Evolutionary conservation across 2,888 invertebrate genomes (phyloP).

Genomic region (Ennomos erosarius): DNA sequence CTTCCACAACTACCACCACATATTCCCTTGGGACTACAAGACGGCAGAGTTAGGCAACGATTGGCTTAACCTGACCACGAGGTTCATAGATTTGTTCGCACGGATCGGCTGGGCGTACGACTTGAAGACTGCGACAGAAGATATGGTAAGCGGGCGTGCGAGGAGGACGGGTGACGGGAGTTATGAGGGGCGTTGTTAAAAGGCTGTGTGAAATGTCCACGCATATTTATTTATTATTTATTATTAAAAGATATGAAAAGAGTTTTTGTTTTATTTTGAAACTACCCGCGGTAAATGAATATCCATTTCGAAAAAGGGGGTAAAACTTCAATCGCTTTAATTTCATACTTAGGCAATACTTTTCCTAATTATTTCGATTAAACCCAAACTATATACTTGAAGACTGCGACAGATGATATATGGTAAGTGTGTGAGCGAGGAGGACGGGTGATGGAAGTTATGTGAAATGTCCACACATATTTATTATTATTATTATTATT

Average conservation of each 20-base stretch:
- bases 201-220: too few species aligned
- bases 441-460: slow-evolving; percentile 36
- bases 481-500: too few species aligned
- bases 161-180: slow-evolving; percentile 38
- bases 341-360: too few species aligned
- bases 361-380: too few species aligned
- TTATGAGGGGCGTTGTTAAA: not conserved
- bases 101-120: slow-evolving; percentile 50
- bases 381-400: too few species aligned
- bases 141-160: slow-evolving; percentile 24
- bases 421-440: slow-evolving; percentile 17
- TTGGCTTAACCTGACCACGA: slow-evolving; percentile 44
- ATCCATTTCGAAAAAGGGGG: too few species aligned
- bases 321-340: too few species aligned
- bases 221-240: too few species aligned
- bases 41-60: slow-evolving; percentile 54
- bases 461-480: too few species aligned
- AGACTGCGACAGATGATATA: slow-evolving; percentile 35
- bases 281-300: too few species aligned
- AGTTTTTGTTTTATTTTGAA: not conserved
- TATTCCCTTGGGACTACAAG: slow-evolving; percentile 58
- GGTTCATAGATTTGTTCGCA: slow-evolving; percentile 48
- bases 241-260: too few species aligned
- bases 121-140: slow-evolving; percentile 37
- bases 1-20: slow-evolving; percentile 61